These are phyloP conservation scores for Aphodius granarius DNA, from an alignment of 2,888 invertebrate genomes.

Conservation along the genomic window DNA sequence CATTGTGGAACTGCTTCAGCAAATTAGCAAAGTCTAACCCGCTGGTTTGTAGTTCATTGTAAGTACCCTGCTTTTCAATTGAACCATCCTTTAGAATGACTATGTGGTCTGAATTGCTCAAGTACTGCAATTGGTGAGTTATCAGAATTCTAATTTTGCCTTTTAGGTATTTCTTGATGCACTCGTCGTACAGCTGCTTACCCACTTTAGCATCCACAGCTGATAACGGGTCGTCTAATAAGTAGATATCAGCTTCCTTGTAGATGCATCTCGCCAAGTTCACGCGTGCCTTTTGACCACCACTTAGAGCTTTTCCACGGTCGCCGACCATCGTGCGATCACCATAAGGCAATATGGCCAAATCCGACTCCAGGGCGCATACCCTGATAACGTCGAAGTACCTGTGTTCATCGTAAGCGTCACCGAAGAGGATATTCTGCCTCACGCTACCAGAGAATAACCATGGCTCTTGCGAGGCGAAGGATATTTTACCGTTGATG, in stretches of 20 bases:
- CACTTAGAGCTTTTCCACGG: constrained; percentile 77
- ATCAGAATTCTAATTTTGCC: constrained; percentile 66
- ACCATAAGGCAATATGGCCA: constrained; percentile 73
- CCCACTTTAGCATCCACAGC: constrained; percentile 82
- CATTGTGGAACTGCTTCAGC: constrained; percentile 46
- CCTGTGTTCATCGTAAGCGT: constrained; percentile 59
- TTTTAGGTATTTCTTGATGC: constrained; percentile 63
- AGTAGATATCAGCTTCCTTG: constrained; percentile 75
- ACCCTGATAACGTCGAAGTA: constrained; percentile 69
- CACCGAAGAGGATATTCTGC: constrained; percentile 79
- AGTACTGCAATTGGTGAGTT: constrained; percentile 71
- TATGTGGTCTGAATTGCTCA: constrained; percentile 49
- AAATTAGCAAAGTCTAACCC: constrained; percentile 59
- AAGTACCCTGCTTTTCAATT: constrained; percentile 55
- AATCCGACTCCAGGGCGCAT: constrained; percentile 69
- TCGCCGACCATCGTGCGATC: constrained; percentile 82
- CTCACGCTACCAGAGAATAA: constrained; percentile 60
- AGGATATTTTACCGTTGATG: constrained; percentile 58
- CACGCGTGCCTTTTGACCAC: constrained; percentile 82
- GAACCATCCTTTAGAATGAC: constrained; percentile 54
- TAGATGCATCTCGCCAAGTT: constrained; percentile 79
- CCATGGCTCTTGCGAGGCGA: constrained; percentile 69
- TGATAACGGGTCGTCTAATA: constrained; percentile 80
- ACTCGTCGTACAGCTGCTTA: constrained; percentile 71
- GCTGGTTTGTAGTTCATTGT: constrained; percentile 53